These are phyloP conservation scores for Xiphorhynchus elegans DNA, from an alignment of 2,113 vertebrate genomes.

Conservation along the genomic window DNA sequence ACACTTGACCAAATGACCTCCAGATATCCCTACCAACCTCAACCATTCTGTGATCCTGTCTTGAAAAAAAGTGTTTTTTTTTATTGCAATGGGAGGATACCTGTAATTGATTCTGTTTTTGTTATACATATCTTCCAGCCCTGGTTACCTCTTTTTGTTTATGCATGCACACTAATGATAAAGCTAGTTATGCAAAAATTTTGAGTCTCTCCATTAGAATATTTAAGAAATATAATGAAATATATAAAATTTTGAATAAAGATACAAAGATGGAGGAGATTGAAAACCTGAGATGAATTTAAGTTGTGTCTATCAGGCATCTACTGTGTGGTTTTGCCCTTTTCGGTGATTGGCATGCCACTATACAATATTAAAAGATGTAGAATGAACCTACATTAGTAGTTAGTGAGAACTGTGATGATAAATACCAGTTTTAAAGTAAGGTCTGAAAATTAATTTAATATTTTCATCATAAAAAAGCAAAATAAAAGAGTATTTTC, in stretches of 20 bases:
- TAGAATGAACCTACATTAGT: not conserved
- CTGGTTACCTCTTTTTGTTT: not conserved
- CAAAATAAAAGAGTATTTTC: not conserved
- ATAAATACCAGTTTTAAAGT: not conserved
- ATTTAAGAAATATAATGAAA: not conserved
- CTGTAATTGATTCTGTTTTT: not conserved
- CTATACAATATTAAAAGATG: not conserved
- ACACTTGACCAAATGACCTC: not conserved
- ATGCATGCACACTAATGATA: not conserved
- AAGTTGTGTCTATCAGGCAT: not conserved
- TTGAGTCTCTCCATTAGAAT: not conserved
- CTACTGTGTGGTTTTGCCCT: not conserved
- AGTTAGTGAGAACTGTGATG: not conserved
- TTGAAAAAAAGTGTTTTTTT: not conserved
- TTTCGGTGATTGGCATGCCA: not conserved
- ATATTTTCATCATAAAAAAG: not conserved
- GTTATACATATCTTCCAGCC: rapidly evolving
- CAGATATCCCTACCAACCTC: not conserved
- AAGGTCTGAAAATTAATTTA: not conserved
- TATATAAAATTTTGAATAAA: not conserved
- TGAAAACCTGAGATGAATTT: not conserved
- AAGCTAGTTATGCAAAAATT: not conserved
- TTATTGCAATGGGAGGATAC: not conserved
- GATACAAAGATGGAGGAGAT: not conserved
- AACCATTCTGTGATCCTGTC: not conserved